These are phyloP conservation scores for Hydraecia micacea DNA, from an alignment of 2,888 invertebrate species.

Conservation along the genomic window DNA sequence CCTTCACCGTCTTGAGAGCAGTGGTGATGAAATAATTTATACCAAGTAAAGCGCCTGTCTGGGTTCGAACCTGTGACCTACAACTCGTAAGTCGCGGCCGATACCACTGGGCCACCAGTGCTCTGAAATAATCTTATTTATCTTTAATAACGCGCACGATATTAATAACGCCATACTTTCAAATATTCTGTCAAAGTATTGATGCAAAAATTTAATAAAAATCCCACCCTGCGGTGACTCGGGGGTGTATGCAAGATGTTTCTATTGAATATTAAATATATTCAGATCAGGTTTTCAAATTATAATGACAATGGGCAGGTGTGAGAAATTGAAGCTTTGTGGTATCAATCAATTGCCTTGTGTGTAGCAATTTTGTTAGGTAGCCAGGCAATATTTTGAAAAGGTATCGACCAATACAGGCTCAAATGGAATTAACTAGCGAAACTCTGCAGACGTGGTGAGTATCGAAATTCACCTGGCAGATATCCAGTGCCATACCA, in stretches of 20 bases:
- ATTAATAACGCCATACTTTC: background rate
- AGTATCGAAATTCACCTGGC: too few species aligned
- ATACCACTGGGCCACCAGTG: rapidly evolving
- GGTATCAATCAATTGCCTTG: constrained; percentile 29
- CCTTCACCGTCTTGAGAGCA: background rate
- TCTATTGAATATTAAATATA: constrained; percentile 36
- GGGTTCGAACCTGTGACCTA: too few species aligned
- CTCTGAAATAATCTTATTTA: constrained; percentile 27
- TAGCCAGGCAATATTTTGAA: background rate
- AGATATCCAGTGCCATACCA: too few species aligned
- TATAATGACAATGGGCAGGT: constrained; percentile 26
- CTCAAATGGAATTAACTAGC: too few species aligned
- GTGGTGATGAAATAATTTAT: background rate
- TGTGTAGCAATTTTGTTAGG: background rate
- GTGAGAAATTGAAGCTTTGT: constrained; percentile 1
- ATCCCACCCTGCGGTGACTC: constrained; percentile 17
- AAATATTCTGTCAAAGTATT: constrained; percentile 11
- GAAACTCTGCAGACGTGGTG: too few species aligned
- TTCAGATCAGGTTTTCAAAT: constrained; percentile 41
- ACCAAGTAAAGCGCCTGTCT: too few species aligned
- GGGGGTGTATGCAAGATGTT: constrained; percentile 26
- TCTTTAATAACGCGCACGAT: constrained; percentile 28
- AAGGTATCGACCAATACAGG: too few species aligned
- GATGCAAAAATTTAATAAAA: constrained; percentile 29
- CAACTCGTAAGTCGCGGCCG: too few species aligned